These are phyloP conservation scores for Aphrocallistes beatrix DNA, from an alignment of 37 sponge, comb jelly and placozoan genomes.

Conservation along the genomic window DNA sequence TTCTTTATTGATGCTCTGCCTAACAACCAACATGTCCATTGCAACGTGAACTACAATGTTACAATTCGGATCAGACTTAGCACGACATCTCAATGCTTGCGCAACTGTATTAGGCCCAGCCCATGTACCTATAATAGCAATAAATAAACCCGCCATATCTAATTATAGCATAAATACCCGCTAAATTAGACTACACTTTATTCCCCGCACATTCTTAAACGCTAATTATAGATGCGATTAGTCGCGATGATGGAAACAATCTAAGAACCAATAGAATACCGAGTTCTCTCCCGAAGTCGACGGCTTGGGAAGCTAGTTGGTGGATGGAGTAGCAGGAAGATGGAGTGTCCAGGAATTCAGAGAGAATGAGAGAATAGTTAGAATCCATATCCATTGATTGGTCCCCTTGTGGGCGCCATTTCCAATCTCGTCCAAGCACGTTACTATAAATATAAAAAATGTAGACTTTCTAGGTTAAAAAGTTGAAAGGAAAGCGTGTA, in stretches of 20 bases:
- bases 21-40: conserved; percentile 84
- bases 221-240: no score
- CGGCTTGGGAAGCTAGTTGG: not conserved
- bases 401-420: not conserved
- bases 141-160: no score
- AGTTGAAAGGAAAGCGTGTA: not conserved
- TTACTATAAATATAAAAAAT: not conserved
- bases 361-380: conserved; percentile 35
- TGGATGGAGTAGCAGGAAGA: conserved; percentile 85
- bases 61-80: conserved; percentile 12
- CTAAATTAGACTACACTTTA: no score
- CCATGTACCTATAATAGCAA: conserved; percentile 74
- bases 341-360: conserved; percentile 73
- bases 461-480: not conserved
- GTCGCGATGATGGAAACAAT: no score
- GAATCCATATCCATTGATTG: not conserved
- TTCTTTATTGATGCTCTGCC: conserved; percentile 73
- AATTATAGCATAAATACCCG: no score
- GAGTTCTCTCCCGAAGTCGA: conserved; percentile 3
- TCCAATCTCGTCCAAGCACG: conserved; percentile 7
- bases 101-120: conserved; percentile 97
- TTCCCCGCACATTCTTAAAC: no score
- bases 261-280: no score
- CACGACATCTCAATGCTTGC: conserved; percentile 67
- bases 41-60: conserved; percentile 83